Conservation (phyloP, 1,140 invertebrate genomes). For the Neodiprion lecontei region DNA sequence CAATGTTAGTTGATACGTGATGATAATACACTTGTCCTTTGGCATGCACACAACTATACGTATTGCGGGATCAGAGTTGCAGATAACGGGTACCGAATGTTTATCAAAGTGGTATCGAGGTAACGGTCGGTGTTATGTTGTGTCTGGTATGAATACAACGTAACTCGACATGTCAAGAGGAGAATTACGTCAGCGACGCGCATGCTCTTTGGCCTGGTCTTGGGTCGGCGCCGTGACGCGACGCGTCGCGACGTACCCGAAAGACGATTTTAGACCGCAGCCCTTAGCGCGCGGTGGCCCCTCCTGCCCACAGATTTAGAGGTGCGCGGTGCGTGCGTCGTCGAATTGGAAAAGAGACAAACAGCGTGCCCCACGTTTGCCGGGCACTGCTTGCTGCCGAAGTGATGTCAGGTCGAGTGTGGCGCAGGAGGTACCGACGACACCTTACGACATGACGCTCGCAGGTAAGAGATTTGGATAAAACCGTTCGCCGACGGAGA, state of each 20-base stretch:
- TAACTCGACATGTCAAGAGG: constrained; percentile 25
- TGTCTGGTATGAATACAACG: background rate
- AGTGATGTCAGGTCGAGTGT: constrained; percentile 48
- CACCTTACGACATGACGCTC: constrained; percentile 53
- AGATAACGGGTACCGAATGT: background rate
- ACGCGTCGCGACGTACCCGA: constrained; percentile 35
- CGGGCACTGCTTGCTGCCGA: constrained; percentile 11
- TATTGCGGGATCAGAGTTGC: background rate
- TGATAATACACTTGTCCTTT: too few species aligned
- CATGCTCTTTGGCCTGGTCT: constrained; percentile 41
- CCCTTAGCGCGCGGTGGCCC: constrained; percentile 44
- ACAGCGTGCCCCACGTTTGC: constrained; percentile 19
- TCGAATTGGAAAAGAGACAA: constrained; percentile 16
- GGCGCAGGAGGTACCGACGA: constrained; percentile 31
- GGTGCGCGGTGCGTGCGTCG: constrained; percentile 44
- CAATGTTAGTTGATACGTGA: background rate
- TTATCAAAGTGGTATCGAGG: background rate
- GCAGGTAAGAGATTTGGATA: constrained; percentile 44
- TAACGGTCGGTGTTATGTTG: background rate
- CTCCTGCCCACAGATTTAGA: constrained; percentile 50
- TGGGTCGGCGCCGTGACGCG: constrained; percentile 33
- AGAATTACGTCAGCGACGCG: constrained; percentile 29
- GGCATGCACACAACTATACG: background rate
- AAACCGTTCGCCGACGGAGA: constrained; percentile 16
- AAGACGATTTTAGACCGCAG: constrained; percentile 59